Evolutionary conservation across 2,113 vertebrate genomes (phyloP).

Genomic region (Sinocyclocheilus maitianheensis): DNA sequence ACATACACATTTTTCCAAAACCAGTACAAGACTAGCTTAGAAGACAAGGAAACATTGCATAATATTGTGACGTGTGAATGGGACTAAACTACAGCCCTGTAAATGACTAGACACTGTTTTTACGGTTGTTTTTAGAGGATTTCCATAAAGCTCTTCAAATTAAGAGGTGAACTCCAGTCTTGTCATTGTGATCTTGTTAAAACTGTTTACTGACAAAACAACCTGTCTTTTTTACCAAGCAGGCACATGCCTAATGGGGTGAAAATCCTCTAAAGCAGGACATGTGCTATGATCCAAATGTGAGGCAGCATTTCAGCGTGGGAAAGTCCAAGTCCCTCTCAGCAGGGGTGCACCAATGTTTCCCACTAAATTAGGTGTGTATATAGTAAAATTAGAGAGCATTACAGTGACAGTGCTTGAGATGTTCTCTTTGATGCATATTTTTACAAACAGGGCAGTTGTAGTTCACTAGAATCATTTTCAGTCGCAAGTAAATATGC

Average conservation of each 20-base stretch:
- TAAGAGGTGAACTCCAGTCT: slow-evolving; percentile 32
- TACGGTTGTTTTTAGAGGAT: slow-evolving; percentile 19
- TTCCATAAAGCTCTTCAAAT: slow-evolving; percentile 14
- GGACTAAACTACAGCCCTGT: neutral
- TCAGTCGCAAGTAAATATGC: neutral
- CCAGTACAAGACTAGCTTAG: neutral
- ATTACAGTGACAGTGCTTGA: slow-evolving; percentile 72
- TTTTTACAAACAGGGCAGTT: slow-evolving; percentile 50
- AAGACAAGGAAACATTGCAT: no score
- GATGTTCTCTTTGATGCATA: slow-evolving; percentile 69
- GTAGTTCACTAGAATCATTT: slow-evolving; percentile 13
- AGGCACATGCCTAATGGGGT: slow-evolving; percentile 22
- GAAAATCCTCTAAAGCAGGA: slow-evolving; percentile 53
- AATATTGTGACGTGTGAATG: neutral
- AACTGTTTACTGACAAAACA: slow-evolving; percentile 37
- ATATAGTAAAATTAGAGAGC: slow-evolving; percentile 68
- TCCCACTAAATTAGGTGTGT: slow-evolving; percentile 64
- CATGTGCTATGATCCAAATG: slow-evolving; percentile 49
- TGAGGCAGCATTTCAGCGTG: slow-evolving; percentile 60
- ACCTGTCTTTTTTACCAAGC: slow-evolving; percentile 23
- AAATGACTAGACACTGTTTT: neutral
- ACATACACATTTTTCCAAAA: neutral
- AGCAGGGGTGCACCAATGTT: slow-evolving; percentile 62
- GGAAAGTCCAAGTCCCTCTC: slow-evolving; percentile 68
- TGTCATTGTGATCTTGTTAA: slow-evolving; percentile 34